phyloP scores from a whole-genome alignment of 2,113 vertebrate genomes.

The Carassius carassius region DNA sequence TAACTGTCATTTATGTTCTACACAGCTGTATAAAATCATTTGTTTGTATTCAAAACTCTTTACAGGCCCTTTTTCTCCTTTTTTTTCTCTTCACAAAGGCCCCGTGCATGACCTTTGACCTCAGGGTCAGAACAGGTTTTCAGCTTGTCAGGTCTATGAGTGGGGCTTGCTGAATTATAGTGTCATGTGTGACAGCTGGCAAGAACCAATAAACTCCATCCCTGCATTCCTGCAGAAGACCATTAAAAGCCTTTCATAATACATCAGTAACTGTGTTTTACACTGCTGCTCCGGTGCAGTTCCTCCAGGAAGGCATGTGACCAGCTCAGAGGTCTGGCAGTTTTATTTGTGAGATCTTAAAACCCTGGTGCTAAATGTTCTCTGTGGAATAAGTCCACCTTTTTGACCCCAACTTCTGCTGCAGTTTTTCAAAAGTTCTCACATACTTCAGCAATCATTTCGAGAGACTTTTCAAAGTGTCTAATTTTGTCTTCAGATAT shows the following conservation, averaged over 20 bases:
- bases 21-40: not conserved
- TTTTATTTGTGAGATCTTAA: constrained; percentile 11
- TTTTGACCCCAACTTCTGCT: not conserved
- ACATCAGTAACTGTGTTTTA: not conserved
- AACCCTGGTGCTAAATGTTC: not conserved
- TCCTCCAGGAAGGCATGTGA: not conserved
- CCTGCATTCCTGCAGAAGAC: constrained; percentile 66
- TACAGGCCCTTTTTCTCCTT: not conserved
- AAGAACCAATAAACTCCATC: constrained; percentile 67
- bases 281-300: not conserved
- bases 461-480: not conserved
- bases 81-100: not conserved
- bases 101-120: constrained; percentile 36
- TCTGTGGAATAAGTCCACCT: not conserved
- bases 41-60: not conserved
- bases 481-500: not conserved
- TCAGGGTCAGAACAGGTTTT: constrained; percentile 24
- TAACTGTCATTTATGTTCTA: not conserved
- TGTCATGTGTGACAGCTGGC: constrained; percentile 70
- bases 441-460: not conserved
- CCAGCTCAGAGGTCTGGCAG: not conserved
- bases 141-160: constrained; percentile 24
- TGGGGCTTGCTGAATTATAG: constrained; percentile 62
- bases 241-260: constrained; percentile 61
- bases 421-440: not conserved